phyloP scores from a whole-genome alignment of 2,888 invertebrate species.

The Ceraclea dissimilis region DNA sequence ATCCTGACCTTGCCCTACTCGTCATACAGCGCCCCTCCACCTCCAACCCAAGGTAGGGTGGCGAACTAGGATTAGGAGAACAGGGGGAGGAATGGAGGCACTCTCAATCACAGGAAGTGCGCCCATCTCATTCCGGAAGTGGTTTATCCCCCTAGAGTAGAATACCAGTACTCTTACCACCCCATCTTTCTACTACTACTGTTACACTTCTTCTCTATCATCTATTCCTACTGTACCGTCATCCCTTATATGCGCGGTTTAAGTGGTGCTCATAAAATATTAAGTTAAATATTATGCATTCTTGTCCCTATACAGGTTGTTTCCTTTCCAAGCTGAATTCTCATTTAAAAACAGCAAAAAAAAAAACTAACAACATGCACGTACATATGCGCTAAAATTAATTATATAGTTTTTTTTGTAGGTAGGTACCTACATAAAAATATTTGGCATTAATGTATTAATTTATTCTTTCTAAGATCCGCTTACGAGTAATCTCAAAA shows the following conservation, averaged over 20 bases:
- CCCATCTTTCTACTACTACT: conserved; percentile 8
- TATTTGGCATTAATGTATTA: too few relatives aligned
- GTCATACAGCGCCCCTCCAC: conserved; percentile 9
- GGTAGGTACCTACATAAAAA: too few relatives aligned
- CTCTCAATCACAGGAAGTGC: conserved; percentile 53
- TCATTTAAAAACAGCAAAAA: too few relatives aligned
- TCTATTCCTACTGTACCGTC: neutral
- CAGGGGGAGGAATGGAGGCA: conserved; percentile 27
- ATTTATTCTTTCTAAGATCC: too few relatives aligned
- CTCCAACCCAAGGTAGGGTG: neutral
- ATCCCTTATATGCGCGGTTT: neutral
- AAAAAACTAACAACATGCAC: too few relatives aligned
- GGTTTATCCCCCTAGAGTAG: conserved; percentile 35
- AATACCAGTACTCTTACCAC: conserved; percentile 3
- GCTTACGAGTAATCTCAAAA: too few relatives aligned
- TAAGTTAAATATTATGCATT: conserved; percentile 15
- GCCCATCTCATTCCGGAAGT: conserved; percentile 52
- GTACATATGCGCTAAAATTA: too few relatives aligned
- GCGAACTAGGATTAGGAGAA: neutral
- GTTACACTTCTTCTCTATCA: neutral
- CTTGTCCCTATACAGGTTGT: neutral
- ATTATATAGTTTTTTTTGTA: too few relatives aligned
- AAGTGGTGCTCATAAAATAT: conserved; percentile 22
- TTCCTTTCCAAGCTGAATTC: neutral
- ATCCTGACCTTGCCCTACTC: conserved; percentile 25